Base-by-base conservation (phyloP, 2,888 invertebrate species). In the Subacronicta megacephala region DNA sequence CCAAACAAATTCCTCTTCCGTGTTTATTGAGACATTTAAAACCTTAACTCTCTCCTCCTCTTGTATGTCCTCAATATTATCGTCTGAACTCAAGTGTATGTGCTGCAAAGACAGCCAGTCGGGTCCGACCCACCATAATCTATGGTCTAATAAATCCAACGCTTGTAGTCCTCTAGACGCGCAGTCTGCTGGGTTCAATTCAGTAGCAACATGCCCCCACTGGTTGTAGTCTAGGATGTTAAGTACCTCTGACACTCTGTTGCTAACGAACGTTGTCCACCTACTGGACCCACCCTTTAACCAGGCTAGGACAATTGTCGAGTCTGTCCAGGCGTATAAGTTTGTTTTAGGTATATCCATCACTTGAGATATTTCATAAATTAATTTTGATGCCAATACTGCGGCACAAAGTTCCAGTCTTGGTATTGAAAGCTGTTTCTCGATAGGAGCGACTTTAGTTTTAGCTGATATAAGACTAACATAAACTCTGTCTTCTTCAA, bases 371-470 rank as follows among this genome's bases (percentile, higher is more conserved):
- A 13, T 40, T 7, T 53, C 50, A 1, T 10, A 43, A 3, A 50
- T 23, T 5, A 59, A 5, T 55, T 60, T 63, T 0, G 55, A 15
- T 41, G 49, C 43, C 9, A 56, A 1, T 7, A 16, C n/a, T 0
- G 59, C 62, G 3, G 36, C 59, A 41, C 59, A 59, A 0, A 62
- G 38, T 18, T 62, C 59, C 9, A 62, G 15, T n/a, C 59, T 44
- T 4, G 52, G 52, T 0, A 62, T 44, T 3, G 47, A 44, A 0
- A 38, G 0, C n/a, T 44, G 43, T 38, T 52, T 52, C 12, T 37
- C 52, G 2, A 41, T 23, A 29, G 51, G 51, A 15, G 60, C 50
- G 0, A 60, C 55, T 7, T 42, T 49, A 1, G 59, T 54, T 52
- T 60, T 55, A 0, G 50, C 36, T 1, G 50, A 20, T 17, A 50